Conservation (phyloP, 53 echinoderm and acorn worm genomes). For the Echinarachnius parma region DNA sequence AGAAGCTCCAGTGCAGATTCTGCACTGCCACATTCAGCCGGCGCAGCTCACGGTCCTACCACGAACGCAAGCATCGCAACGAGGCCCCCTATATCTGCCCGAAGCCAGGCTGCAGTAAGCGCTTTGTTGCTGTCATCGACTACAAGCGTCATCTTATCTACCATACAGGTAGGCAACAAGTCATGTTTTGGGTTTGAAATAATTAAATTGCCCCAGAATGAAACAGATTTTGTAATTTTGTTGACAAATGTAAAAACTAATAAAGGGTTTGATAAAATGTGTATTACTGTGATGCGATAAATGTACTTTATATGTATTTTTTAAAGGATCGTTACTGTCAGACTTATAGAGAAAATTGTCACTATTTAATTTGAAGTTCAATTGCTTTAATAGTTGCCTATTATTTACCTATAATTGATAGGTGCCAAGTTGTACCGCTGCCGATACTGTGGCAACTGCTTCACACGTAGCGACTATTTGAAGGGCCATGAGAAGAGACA, state of each 20-base stretch:
- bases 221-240: no score
- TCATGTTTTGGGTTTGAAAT: no score
- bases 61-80: slow-evolving; percentile 86
- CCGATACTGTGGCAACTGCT: slow-evolving; percentile 89
- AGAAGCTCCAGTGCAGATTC: slow-evolving; percentile 88
- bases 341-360: no score
- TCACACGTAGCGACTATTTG: slow-evolving; percentile 93
- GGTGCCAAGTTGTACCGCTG: slow-evolving; percentile 97
- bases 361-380: no score
- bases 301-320: no score
- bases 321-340: no score
- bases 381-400: no score
- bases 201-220: no score
- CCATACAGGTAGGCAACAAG: slow-evolving; percentile 88
- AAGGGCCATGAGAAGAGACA: slow-evolving; percentile 96
- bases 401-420: no score
- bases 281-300: no score
- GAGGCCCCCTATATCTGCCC: slow-evolving; percentile 94
- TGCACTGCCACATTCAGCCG: slow-evolving; percentile 89
- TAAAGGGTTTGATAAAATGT: no score
- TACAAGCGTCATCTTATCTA: slow-evolving; percentile 96
- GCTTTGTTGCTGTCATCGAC: slow-evolving; percentile 96
- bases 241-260: no score
- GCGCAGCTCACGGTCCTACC: slow-evolving; percentile 90
- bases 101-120: slow-evolving; percentile 95